A percentile compares a stretch with the other conserved stretches of the same genome.
phyloP scores from a whole-genome alignment of 92 coral and sea anemone genomes.

The Umimayanthus kanabou region DNA sequence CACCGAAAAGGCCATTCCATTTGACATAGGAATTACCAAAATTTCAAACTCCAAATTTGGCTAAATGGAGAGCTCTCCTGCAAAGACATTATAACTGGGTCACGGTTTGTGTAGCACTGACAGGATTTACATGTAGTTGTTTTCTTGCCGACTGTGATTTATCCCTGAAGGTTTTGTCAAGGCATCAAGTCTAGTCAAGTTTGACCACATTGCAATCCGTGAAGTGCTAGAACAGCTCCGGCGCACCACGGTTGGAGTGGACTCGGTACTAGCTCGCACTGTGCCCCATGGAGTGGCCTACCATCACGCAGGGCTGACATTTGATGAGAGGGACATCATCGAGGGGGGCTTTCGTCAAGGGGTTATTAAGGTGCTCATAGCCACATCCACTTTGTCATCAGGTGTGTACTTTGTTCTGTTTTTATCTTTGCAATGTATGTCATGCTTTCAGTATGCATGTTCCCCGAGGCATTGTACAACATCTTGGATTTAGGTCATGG shows the following conservation, averaged over 20 bases:
- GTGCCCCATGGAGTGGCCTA: constrained; percentile 90
- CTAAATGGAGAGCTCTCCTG: neutral
- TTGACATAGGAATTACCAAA: too few species aligned
- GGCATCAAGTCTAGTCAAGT: constrained; percentile 72
- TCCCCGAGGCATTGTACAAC: too few species aligned
- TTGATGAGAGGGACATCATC: constrained; percentile 98
- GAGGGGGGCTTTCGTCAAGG: constrained; percentile 97
- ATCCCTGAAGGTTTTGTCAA: constrained; percentile 59
- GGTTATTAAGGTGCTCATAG: constrained; percentile 83
- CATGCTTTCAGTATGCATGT: too few species aligned
- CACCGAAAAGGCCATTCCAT: too few species aligned
- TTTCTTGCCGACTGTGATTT: neutral
- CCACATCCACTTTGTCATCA: constrained; percentile 96
- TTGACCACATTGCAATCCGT: constrained; percentile 72
- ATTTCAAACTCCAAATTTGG: too few species aligned
- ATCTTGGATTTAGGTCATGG: too few species aligned
- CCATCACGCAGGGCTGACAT: constrained; percentile 98
- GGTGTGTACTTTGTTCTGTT: constrained; percentile 53
- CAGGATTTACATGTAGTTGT: neutral
- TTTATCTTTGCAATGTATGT: too few species aligned
- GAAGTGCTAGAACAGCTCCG: constrained; percentile 92
- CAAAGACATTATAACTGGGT: neutral
- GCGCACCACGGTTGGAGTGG: constrained; percentile 93
- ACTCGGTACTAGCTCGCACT: constrained; percentile 73
- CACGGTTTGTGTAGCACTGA: neutral